Evolutionary conservation across 2,113 vertebrate genomes (phyloP), one percentile per base, ranked within the genome.

Genomic region (Polyodon spathula): DNA sequence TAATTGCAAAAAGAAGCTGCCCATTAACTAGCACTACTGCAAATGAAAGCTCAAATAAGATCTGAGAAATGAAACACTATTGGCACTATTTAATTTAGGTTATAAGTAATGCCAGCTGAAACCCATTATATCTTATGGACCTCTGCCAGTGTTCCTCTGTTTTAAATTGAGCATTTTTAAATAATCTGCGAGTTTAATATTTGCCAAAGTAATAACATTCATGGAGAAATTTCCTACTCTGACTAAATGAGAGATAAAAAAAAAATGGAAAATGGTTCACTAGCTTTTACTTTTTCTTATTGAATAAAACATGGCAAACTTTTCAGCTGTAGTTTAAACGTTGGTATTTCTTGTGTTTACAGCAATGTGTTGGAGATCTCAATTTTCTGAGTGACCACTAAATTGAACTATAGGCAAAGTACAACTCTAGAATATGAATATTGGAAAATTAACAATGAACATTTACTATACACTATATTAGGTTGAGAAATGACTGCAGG

Each of bases 1-100:
- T 86, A 86, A 86, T 84, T 84, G 82, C 77, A 70, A 63, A 74
- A 73, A 76, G 58, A 78, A 82, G 82, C 76, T 71, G 78, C 78
- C 78, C 76, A 76, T 78, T 77, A 84, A 68, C 67, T 73, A 71
- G 61, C 69, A 65, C 54, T 66, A 64, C 44, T 68, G 63, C 66
- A 68, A 73, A 71, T 68, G 68, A 61, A 71, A 71, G 63, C 66
- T 71, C 52, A 65, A 59, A 67, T 65, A 73, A 62, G 69, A 73
- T 76, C 70, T 63, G 57, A 63, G 65, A 68, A 70, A 73, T 73
- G 68, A 68, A 69, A 39, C 12, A 73, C 60, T 63, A 48, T 64
- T 60, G 60, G 50, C 60, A 43, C 57, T 60, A 70, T 70, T 70
- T 70, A 68, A 73, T 73, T 70, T 70, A 38, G 65, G 54, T 63